A percentile compares a stretch with the other conserved stretches of the same genome.
Evolutionary conservation across 2,888 invertebrate genomes (phyloP).

Genomic region (Antheraea assamensis): DNA sequence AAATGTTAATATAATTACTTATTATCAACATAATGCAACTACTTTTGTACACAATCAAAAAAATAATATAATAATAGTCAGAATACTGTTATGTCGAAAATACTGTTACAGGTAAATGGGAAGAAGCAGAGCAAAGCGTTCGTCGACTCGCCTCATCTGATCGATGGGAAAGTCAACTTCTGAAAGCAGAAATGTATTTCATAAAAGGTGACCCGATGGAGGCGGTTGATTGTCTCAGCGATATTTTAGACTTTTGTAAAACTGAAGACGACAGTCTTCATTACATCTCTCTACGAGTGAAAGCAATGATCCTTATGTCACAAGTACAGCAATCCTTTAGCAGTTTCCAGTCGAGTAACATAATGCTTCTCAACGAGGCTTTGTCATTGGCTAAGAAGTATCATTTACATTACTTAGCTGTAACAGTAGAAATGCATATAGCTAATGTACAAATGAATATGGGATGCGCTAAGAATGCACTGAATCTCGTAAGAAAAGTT

Average conservation of each 20-base stretch:
- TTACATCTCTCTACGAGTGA: slow-evolving; percentile 80
- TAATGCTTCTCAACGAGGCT: slow-evolving; percentile 85
- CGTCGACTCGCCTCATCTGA: slow-evolving; percentile 86
- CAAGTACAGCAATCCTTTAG: slow-evolving; percentile 84
- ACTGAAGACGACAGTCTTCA: slow-evolving; percentile 78
- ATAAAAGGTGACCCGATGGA: slow-evolving; percentile 76
- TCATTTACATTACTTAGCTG: slow-evolving; percentile 89
- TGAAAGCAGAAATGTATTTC: slow-evolving; percentile 80
- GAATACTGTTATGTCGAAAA: background rate
- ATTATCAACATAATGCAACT: too few relatives aligned
- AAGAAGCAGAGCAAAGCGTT: slow-evolving; percentile 86
- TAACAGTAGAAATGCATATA: slow-evolving; percentile 89
- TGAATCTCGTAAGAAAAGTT: slow-evolving; percentile 86
- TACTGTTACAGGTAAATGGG: slow-evolving; percentile 82
- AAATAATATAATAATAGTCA: too few relatives aligned
- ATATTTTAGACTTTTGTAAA: slow-evolving; percentile 78
- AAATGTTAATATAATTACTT: too few relatives aligned
- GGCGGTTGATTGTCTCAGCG: slow-evolving; percentile 73
- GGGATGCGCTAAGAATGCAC: slow-evolving; percentile 89
- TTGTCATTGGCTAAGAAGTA: slow-evolving; percentile 88
- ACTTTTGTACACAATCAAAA: too few relatives aligned
- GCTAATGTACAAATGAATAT: slow-evolving; percentile 89
- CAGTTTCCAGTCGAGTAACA: slow-evolving; percentile 78
- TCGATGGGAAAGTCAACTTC: slow-evolving; percentile 84
- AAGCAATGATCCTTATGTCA: slow-evolving; percentile 86